phyloP scores from a whole-genome alignment of 2,113 vertebrate species.

The Crotalus helleri region DNA sequence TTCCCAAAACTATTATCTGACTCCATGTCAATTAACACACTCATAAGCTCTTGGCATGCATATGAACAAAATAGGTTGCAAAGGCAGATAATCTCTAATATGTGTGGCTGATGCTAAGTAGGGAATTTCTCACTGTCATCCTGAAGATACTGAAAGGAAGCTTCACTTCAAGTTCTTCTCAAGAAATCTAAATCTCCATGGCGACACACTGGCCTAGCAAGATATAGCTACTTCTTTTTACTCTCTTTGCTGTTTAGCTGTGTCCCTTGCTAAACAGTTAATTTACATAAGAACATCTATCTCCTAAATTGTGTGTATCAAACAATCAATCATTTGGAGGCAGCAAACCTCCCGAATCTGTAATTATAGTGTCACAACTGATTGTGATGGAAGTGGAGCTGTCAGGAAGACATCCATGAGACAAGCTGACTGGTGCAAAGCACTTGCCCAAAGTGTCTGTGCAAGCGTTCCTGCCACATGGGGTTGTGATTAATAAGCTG shows the following conservation, averaged over 20 bases:
- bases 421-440: constrained; percentile 53
- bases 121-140: neutral
- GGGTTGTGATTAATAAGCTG: constrained; percentile 54
- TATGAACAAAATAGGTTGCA: neutral
- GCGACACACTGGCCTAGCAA: neutral
- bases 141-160: neutral
- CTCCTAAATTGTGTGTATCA: constrained; percentile 68
- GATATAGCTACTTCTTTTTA: neutral
- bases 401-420: constrained; percentile 65
- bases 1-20: neutral
- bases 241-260: neutral
- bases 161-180: neutral
- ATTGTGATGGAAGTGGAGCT: constrained; percentile 69
- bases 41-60: neutral
- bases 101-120: neutral
- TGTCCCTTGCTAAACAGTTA: constrained; percentile 23
- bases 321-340: constrained; percentile 65
- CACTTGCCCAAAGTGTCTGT: constrained; percentile 48
- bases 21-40: neutral
- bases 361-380: constrained; percentile 70
- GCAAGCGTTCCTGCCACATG: constrained; percentile 57
- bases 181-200: neutral
- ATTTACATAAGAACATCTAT: constrained; percentile 69
- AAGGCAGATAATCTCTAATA: neutral
- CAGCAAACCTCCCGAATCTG: constrained; percentile 66